These are phyloP conservation scores for Dermochelys coriacea DNA, from an alignment of 2,797 vertebrate species.

Conservation along the genomic window DNA sequence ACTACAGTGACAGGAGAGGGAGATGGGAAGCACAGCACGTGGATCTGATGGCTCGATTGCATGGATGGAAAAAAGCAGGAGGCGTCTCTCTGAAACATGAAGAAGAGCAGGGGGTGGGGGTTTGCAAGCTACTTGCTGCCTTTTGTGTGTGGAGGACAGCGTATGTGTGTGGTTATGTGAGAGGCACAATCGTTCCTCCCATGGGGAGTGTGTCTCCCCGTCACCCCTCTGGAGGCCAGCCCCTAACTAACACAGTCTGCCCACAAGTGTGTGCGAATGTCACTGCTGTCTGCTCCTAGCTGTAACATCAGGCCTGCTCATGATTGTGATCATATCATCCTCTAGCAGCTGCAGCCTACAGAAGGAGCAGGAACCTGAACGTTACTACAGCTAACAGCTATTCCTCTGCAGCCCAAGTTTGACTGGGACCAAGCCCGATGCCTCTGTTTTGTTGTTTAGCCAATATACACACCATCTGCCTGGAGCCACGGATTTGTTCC, in stretches of 20 bases:
- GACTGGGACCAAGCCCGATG: no score
- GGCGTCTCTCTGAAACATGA: not conserved
- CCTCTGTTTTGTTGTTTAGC: no score
- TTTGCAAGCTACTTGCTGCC: not conserved
- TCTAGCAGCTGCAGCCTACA: not conserved
- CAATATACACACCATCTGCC: no score
- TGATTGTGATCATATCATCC: accelerated
- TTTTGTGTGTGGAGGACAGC: not conserved
- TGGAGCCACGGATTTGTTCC: no score
- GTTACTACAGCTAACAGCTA: not conserved
- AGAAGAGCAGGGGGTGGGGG: accelerated
- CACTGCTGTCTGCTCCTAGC: not conserved
- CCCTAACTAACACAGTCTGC: not conserved
- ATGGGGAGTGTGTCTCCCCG: accelerated
- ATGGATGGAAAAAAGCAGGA: not conserved
- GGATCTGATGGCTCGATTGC: accelerated
- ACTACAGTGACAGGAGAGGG: not conserved
- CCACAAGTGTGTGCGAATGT: not conserved
- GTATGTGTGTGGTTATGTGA: not conserved
- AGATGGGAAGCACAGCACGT: not conserved
- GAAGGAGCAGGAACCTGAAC: not conserved
- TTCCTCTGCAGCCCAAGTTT: not conserved
- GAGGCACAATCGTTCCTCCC: no score
- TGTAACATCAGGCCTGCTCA: not conserved
- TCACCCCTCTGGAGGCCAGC: not conserved